Evolutionary conservation across 2,797 vertebrate genomes (phyloP), one percentile per base, ranked within the genome.

Genomic region (Petrocephalus sullivani): DNA sequence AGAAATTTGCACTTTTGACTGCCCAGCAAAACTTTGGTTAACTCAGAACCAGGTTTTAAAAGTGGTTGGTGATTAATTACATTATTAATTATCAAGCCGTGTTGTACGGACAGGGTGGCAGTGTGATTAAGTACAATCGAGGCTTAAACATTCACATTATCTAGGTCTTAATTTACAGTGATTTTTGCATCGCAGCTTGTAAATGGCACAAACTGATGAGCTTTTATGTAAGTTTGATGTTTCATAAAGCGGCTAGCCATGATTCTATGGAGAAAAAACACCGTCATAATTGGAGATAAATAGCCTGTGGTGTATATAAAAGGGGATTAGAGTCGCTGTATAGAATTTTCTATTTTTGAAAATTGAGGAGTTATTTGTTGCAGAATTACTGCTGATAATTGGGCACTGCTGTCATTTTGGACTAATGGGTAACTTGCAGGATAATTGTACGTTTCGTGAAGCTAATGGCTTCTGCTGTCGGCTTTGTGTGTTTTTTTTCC

Each of bases 391-490:
- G 51, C n/a, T 51, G 81, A 84, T 84, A 84, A 84, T 84, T 54
- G 81, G 51, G n/a, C 51, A 0, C 49, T 23, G 49, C 81, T 51
- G 51, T 49, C 81, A 84, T 84, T 54, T 53, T 84, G 81, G 81
- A 8, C 46, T 84, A 84, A 84, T 84, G 81, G 46, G 21, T 54
- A 49, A 84, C 81, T 84, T 84, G 81, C 51, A 84, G 49, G 81
- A 84, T 84, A 84, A 84, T 84, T 84, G 81, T 84, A 84, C n/a
- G 19, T 54, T 81, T 84, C 54, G 81, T 84, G n/a, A 84, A 84
- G 49, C 46, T 84, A 84, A 84, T 84, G 51, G 81, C 81, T 84
- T 84, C 46, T 53, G 49, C 81, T 51, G 49, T 84, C 46, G 9
- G 81, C 41, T 84, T 51, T 84, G 81, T 83, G 81, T 61, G 3